Conservation (phyloP, 2,888 invertebrate species). For the Calliphora vomitoria region DNA sequence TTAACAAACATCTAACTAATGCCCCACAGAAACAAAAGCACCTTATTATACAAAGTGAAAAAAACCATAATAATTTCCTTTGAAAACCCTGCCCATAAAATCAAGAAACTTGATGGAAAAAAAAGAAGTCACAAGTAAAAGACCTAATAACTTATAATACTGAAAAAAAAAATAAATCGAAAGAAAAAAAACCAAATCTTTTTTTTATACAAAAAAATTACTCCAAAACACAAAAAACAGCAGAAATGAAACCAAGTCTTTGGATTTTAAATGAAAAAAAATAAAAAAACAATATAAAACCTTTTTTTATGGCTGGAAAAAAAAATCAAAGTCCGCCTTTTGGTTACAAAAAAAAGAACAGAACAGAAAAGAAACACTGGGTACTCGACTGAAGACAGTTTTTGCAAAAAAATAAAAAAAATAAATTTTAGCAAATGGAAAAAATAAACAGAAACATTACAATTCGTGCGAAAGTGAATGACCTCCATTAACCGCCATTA, state of each 20-base stretch:
- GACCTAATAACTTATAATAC: constrained; percentile 67
- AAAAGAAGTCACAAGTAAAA: constrained; percentile 56
- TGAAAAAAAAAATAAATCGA: constrained; percentile 37
- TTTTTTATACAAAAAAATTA: too few relatives aligned
- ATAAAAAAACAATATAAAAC: constrained; percentile 2
- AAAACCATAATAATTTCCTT: constrained; percentile 57
- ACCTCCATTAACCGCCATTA: constrained; percentile 85
- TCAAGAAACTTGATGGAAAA: constrained; percentile 20
- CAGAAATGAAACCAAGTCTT: constrained; percentile 63
- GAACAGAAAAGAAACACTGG: not conserved
- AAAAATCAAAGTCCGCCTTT: constrained; percentile 72
- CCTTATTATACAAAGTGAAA: not conserved
- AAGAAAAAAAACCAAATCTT: constrained; percentile 18
- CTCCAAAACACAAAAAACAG: constrained; percentile 7
- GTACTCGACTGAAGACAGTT: constrained; percentile 51
- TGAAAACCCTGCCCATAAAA: constrained; percentile 63
- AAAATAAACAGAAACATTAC: constrained; percentile 77
- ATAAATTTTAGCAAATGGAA: constrained; percentile 43
- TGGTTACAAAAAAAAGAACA: not conserved
- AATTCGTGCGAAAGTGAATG: constrained; percentile 85
- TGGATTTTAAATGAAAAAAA: constrained; percentile 19
- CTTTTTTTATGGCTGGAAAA: constrained; percentile 6
- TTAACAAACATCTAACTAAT: constrained; percentile 17
- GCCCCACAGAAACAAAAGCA: not conserved
- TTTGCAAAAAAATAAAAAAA: constrained; percentile 53